Evolutionary conservation across 1,140 invertebrate genomes (phyloP).

Genomic region (Papilio xuthus): DNA sequence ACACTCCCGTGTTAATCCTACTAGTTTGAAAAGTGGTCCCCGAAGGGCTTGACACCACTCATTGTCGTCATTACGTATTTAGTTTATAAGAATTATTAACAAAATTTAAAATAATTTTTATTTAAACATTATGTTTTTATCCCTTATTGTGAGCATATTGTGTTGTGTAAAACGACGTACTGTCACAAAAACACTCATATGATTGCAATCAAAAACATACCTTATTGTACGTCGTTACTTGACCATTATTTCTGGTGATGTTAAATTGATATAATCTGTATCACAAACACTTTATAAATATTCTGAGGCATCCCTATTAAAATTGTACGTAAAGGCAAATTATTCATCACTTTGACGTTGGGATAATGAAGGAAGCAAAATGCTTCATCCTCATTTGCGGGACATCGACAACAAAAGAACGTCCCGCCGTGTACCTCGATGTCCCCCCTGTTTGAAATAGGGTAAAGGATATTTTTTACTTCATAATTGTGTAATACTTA

Average conservation of each 20-base stretch:
- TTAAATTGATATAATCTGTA: neutral
- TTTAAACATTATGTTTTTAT: too few relatives aligned
- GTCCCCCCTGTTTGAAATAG: neutral
- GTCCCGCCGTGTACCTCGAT: neutral
- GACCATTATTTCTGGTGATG: neutral
- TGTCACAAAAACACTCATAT: too few relatives aligned
- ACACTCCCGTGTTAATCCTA: too few relatives aligned
- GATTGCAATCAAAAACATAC: too few relatives aligned
- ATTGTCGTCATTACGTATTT: too few relatives aligned
- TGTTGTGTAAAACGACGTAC: too few relatives aligned
- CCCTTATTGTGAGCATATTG: too few relatives aligned
- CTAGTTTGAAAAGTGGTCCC: too few relatives aligned
- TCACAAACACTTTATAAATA: neutral
- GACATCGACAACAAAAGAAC: conserved; percentile 3
- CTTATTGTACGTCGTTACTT: neutral
- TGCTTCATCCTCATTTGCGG: conserved; percentile 6
- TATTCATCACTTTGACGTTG: neutral
- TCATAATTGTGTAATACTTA: conserved; percentile 4
- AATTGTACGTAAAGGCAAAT: neutral
- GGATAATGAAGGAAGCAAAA: conserved; percentile 5
- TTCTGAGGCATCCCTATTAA: neutral
- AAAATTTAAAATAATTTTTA: too few relatives aligned
- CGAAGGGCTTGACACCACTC: too few relatives aligned
- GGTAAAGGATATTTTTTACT: neutral
- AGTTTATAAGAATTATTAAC: too few relatives aligned